Evolutionary conservation across 2,797 vertebrate genomes (phyloP).

Genomic region (Vultur gryphus): DNA sequence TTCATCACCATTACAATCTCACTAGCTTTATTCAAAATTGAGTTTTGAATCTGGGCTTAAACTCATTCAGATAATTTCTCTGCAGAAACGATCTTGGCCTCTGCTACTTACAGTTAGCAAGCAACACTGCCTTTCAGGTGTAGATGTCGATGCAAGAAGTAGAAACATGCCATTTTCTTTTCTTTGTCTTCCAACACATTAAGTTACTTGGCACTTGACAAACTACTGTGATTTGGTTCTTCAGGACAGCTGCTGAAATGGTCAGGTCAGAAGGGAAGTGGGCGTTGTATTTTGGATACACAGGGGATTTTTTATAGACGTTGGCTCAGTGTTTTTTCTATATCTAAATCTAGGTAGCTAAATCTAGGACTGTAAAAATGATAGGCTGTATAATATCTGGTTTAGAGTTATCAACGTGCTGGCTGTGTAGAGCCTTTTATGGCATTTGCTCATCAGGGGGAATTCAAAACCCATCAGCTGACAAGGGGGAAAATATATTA

Average conservation of each 20-base stretch:
- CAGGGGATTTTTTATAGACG: neutral
- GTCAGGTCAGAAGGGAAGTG: neutral
- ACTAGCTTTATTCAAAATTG: neutral
- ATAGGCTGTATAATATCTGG: neutral
- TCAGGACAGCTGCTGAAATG: neutral
- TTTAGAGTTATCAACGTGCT: neutral
- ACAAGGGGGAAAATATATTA: neutral
- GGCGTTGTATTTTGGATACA: neutral
- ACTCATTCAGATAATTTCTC: neutral
- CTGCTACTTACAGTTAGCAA: neutral
- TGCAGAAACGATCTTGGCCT: neutral
- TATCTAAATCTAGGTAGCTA: too few species aligned
- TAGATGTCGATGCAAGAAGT: neutral
- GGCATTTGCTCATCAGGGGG: neutral
- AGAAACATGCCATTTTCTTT: neutral
- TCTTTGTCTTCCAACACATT: neutral
- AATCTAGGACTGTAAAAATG: neutral
- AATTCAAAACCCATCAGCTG: neutral
- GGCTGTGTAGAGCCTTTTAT: neutral
- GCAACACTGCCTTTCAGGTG: neutral
- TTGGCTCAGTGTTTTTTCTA: neutral
- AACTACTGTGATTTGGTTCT: neutral
- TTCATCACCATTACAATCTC: neutral
- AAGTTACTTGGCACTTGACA: neutral
- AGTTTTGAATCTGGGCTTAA: neutral